phyloP scores from a whole-genome alignment of 2,113 vertebrate species.

The Xenopus laevis region DNA sequence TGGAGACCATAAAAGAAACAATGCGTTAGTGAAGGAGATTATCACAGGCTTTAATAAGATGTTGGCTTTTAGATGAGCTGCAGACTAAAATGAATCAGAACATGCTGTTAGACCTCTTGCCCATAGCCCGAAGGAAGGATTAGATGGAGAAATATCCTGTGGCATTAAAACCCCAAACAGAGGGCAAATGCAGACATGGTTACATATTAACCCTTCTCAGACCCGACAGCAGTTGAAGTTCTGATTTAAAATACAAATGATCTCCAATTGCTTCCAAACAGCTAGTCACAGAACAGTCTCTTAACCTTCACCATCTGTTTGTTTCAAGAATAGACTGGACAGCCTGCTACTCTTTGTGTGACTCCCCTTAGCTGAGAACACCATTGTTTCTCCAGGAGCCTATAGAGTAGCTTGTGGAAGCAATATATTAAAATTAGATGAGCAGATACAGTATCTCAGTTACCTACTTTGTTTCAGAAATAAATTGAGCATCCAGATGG shows the following conservation, averaged over 20 bases:
- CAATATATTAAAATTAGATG: conserved; percentile 29
- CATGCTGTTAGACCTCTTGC: conserved; percentile 63
- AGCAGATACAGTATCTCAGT: conserved; percentile 7
- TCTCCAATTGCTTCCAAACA: conserved; percentile 96
- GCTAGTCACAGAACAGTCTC: conserved; percentile 90
- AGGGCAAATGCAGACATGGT: conserved; percentile 89
- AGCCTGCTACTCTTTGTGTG: conserved; percentile 76
- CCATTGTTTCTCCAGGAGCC: conserved; percentile 59
- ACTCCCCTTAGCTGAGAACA: conserved; percentile 50
- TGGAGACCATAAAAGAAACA: conserved; percentile 62
- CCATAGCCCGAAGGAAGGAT: conserved; percentile 91
- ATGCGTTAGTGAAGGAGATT: conserved; percentile 65
- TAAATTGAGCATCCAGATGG: neutral
- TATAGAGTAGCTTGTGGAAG: conserved; percentile 6
- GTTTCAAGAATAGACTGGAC: conserved; percentile 79
- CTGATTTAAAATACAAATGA: conserved; percentile 91
- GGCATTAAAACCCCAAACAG: conserved; percentile 63
- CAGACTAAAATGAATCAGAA: conserved; percentile 61
- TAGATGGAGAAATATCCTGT: conserved; percentile 71
- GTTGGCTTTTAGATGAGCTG: conserved; percentile 67
- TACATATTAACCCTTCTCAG: conserved; percentile 92
- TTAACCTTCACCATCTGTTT: conserved; percentile 97
- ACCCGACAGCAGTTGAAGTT: conserved; percentile 86
- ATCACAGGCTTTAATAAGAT: conserved; percentile 69
- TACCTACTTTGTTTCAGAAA: conserved; percentile 16